Conservation (phyloP, 2,797 vertebrate genomes). For the Peromyscus melanophrys region DNA sequence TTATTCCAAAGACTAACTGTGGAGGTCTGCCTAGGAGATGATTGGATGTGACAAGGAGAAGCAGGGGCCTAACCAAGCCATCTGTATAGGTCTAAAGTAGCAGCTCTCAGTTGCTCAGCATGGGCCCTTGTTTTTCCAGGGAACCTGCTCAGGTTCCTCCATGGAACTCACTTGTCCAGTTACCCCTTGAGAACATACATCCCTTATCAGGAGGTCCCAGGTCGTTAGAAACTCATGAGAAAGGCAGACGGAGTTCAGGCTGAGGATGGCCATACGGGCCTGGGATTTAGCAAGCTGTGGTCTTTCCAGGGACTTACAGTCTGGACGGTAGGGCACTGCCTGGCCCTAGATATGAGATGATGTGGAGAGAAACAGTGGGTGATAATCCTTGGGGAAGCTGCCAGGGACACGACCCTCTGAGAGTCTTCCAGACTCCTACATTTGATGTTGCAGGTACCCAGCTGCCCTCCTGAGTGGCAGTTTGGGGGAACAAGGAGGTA, state of each 20-base stretch:
- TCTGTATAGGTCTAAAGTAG: not conserved
- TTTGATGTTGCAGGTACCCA: not conserved
- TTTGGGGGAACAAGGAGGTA: not conserved
- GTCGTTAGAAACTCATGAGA: not conserved
- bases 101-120: not conserved
- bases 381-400: not conserved
- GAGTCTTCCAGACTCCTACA: not conserved
- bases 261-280: not conserved
- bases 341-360: not conserved
- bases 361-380: not conserved
- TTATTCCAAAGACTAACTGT: conserved; percentile 12
- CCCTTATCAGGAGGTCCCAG: not conserved
- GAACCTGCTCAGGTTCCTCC: not conserved
- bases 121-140: not conserved
- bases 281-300: not conserved
- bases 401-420: not conserved
- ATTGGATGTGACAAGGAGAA: not conserved
- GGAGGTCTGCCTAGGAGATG: not conserved
- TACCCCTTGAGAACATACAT: not conserved
- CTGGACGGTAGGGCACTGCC: not conserved
- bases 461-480: not conserved
- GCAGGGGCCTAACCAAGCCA: not conserved
- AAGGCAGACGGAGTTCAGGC: not conserved
- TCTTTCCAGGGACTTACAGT: not conserved
- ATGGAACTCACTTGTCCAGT: not conserved